Conservation (phyloP, 2,113 vertebrate species). For the Ia io region DNA sequence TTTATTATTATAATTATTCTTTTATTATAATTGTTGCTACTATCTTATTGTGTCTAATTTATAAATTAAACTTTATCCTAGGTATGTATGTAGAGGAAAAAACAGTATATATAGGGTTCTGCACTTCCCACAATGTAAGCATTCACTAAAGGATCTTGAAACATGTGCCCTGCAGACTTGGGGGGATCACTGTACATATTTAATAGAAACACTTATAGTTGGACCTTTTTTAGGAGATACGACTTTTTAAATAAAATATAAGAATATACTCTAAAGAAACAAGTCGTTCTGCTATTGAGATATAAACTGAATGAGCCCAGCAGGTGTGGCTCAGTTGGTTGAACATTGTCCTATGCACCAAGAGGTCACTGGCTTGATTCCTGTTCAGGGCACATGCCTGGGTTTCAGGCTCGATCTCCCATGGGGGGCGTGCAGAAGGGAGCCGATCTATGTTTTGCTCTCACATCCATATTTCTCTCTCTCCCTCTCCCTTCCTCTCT, state of each 20-base stretch:
- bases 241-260: background rate
- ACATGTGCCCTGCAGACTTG: background rate
- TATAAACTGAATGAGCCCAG: background rate
- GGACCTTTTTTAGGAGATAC: background rate
- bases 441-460: too few species aligned
- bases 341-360: too few species aligned
- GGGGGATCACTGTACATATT: background rate
- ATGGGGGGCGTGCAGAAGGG: too few species aligned
- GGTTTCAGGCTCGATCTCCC: too few species aligned
- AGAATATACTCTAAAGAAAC: background rate
- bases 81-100: background rate
- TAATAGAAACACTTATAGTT: background rate
- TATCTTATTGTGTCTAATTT: background rate
- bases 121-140: background rate
- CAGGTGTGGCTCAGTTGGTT: too few species aligned
- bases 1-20: background rate
- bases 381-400: too few species aligned
- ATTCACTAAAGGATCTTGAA: background rate
- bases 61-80: background rate
- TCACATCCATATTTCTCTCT: too few species aligned
- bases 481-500: too few species aligned
- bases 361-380: too few species aligned
- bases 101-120: background rate
- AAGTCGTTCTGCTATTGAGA: slow-evolving; percentile 12
- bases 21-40: background rate